These are phyloP conservation scores for Cotesia vestalis DNA, from an alignment of 1,140 invertebrate species.

Conservation along the genomic window DNA sequence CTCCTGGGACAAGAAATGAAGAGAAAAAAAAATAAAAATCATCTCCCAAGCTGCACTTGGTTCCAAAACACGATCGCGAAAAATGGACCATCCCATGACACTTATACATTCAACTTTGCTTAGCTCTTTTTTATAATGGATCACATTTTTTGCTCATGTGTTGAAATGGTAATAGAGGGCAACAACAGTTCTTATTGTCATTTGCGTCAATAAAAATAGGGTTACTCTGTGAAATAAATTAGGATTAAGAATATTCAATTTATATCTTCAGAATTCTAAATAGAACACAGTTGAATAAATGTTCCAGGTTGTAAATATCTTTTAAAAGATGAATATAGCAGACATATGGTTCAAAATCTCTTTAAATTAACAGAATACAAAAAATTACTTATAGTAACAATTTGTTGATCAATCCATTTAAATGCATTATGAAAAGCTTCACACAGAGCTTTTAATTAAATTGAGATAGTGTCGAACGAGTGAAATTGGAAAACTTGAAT, in stretches of 20 bases:
- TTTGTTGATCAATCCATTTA: slow-evolving; percentile 6
- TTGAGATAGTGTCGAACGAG: slow-evolving; percentile 18
- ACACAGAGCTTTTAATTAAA: slow-evolving; percentile 51
- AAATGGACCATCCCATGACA: slow-evolving; percentile 54
- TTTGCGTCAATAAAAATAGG: not conserved
- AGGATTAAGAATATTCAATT: too few species aligned
- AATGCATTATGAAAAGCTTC: not conserved
- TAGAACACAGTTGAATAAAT: too few species aligned
- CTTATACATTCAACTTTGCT: slow-evolving; percentile 47
- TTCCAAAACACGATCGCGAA: slow-evolving; percentile 52
- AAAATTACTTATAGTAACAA: too few species aligned
- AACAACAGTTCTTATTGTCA: too few species aligned
- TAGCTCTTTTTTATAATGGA: slow-evolving; percentile 1
- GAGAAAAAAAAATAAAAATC: slow-evolving; percentile 32
- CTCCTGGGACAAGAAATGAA: slow-evolving; percentile 12
- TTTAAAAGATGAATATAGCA: too few species aligned
- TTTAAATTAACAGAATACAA: too few species aligned
- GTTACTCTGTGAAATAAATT: too few species aligned
- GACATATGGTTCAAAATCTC: too few species aligned
- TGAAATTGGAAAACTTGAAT: slow-evolving; percentile 44
- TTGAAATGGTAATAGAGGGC: not conserved
- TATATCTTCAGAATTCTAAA: too few species aligned
- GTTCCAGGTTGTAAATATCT: too few species aligned
- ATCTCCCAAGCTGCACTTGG: slow-evolving; percentile 50
- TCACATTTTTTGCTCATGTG: slow-evolving; percentile 11